Base-by-base conservation (phyloP, 2,113 vertebrate genomes). In the Melanotaenia duboulayi region DNA sequence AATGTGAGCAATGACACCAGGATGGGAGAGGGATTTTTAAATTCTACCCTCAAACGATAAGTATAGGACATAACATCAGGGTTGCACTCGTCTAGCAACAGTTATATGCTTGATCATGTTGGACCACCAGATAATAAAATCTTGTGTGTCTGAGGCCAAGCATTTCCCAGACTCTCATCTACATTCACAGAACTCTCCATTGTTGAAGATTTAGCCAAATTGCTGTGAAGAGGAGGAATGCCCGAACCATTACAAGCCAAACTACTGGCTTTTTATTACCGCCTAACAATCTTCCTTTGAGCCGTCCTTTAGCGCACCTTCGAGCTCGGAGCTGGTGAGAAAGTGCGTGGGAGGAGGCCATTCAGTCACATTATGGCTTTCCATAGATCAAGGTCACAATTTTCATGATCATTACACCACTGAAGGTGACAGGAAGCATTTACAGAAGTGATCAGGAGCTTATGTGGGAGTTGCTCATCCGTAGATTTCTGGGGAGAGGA, bases 391-490 rank as follows among this genome's bases (percentile, higher is more conserved):
- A 93, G 92, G 91, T 93, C 91, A 92, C 90, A 90, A 85, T 92
- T 92, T 93, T 90, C 90, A 91, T 90, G 91, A 92, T 93, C 90
- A 91, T 92, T 93, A 93, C 86, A 85, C 80, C 91, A 87, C 83
- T 91, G 92, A 94, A 92, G 91, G 92, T 93, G 92, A 94, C 91
- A 89, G 90, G 89, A 87, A 88, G 90, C 90, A 91, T 93, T 92
- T 91, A 91, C 86, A 83, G 90, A 89, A 92, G 89, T 88, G 87
- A 91, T 91, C 91, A 90, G 87, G 74, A 90, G 91, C 91, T 92
- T 87, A 84, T 89, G 90, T 89, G 89, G 84, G 83, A 85, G 89
- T 80, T 81, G 88, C 82, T 93, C 88, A 91, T 87, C 89, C 90
- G 85, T 85, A 89, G 71, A 87, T 88, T 90, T 89, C 78, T 70